These are phyloP conservation scores for Anthopleura sola DNA, from an alignment of 64 coral and sea anemone species.

Conservation along the genomic window DNA sequence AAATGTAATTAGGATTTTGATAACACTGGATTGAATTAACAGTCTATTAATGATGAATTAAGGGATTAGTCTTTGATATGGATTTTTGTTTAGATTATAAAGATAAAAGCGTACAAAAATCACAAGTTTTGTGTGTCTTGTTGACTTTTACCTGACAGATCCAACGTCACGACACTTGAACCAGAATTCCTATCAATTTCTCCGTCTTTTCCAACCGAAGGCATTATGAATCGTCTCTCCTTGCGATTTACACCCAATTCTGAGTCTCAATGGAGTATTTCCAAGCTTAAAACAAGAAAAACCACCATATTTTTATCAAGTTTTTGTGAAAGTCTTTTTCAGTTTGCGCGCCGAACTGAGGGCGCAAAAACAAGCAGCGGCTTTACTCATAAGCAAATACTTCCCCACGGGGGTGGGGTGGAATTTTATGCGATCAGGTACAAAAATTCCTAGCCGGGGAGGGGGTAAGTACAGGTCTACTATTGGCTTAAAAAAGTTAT, in stretches of 20 bases:
- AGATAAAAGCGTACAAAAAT: neutral
- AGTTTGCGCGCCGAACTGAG: conserved; percentile 32
- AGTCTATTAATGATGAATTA: neutral
- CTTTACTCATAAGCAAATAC: neutral
- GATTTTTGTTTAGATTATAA: neutral
- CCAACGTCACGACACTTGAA: conserved; percentile 27
- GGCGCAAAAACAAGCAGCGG: conserved; percentile 18
- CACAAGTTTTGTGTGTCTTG: neutral
- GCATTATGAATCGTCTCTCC: neutral
- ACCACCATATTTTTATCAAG: neutral
- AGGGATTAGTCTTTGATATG: neutral
- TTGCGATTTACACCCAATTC: neutral
- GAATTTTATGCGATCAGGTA: neutral
- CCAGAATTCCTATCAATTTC: neutral
- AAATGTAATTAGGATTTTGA: neutral
- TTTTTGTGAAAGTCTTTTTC: conserved; percentile 4
- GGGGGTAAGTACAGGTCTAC: neutral
- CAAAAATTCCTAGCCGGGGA: neutral
- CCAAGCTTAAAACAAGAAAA: neutral
- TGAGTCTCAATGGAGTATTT: neutral
- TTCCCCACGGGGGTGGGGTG: neutral
- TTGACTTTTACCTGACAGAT: conserved; percentile 23
- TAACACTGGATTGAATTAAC: neutral
- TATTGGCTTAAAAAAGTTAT: neutral
- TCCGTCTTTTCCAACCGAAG: neutral